Percentiles rank a stretch among this genome's conserved stretches.
phyloP scores from a whole-genome alignment of 2,113 vertebrate species.

The Corythoichthys haematopterus region DNA sequence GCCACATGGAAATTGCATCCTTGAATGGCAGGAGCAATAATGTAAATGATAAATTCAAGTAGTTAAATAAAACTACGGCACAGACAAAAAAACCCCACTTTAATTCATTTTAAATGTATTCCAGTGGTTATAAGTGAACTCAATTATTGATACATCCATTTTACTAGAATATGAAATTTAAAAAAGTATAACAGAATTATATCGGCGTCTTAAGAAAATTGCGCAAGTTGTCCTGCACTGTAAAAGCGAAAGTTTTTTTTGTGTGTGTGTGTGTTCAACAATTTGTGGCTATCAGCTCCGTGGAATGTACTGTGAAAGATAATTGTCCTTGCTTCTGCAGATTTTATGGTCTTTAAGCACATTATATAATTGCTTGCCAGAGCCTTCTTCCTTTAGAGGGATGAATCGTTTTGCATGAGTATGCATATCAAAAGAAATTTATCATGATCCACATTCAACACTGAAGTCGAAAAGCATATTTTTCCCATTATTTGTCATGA shows the following conservation, averaged over 20 bases:
- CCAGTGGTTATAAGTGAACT: conserved; percentile 41
- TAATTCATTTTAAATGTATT: conserved; percentile 36
- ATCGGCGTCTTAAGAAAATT: conserved; percentile 60
- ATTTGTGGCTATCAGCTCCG: conserved; percentile 56
- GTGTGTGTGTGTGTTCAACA: conserved; percentile 65
- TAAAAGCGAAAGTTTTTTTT: conserved; percentile 49
- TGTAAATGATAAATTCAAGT: conserved; percentile 61
- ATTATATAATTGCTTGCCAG: conserved; percentile 88
- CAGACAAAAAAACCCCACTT: conserved; percentile 41
- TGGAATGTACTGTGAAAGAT: conserved; percentile 59
- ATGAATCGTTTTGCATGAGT: conserved; percentile 67
- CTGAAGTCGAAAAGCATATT: conserved; percentile 55
- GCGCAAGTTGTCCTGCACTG: conserved; percentile 63
- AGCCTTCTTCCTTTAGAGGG: conserved; percentile 71
- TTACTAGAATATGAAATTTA: conserved; percentile 19
- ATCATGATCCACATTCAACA: conserved; percentile 36
- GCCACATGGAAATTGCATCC: conserved; percentile 62
- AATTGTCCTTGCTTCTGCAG: conserved; percentile 66
- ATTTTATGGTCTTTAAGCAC: conserved; percentile 91
- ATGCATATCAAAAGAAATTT: conserved; percentile 44
- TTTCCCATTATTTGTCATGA: conserved; percentile 54
- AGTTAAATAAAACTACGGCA: conserved; percentile 38
- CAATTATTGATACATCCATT: conserved; percentile 30
- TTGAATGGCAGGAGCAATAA: conserved; percentile 64
- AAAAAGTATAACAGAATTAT: conserved; percentile 63